A percentile compares a stretch with the other conserved stretches of the same genome.
phyloP scores from a whole-genome alignment of 2,888 invertebrate genomes.

The Orchesella flavescens region DNA sequence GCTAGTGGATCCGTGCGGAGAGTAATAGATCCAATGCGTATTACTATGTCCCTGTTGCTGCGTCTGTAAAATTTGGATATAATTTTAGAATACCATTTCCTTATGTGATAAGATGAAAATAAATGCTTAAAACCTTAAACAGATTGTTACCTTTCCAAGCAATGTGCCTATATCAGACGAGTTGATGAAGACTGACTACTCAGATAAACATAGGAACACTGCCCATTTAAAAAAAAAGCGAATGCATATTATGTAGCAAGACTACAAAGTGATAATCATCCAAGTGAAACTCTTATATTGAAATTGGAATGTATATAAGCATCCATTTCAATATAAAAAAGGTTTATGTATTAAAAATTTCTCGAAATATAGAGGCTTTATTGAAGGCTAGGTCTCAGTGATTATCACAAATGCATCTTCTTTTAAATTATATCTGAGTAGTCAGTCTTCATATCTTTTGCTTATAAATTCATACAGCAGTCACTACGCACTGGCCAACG shows the following conservation, averaged over 20 bases:
- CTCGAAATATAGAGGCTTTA: too few species aligned
- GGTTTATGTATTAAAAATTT: too few species aligned
- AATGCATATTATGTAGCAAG: not conserved
- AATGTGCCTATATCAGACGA: constrained; percentile 62
- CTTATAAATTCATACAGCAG: constrained; percentile 57
- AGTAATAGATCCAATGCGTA: constrained; percentile 70
- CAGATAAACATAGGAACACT: not conserved
- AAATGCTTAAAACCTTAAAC: not conserved
- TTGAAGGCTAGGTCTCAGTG: too few species aligned
- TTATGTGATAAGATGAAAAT: not conserved
- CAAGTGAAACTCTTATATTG: not conserved
- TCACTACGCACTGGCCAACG: constrained; percentile 65
- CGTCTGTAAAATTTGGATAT: constrained; percentile 46
- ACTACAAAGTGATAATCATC: too few species aligned
- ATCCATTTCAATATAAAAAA: too few species aligned
- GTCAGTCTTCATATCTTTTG: constrained; percentile 2
- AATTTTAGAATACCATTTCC: not conserved
- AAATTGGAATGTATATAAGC: too few species aligned
- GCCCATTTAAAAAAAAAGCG: not conserved
- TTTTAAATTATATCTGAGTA: not conserved
- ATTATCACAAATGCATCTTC: not conserved
- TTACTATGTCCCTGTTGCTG: constrained; percentile 61
- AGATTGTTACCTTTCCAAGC: constrained; percentile 65
- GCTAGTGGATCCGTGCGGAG: constrained; percentile 58
- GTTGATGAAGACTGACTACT: constrained; percentile 18